Conservation (phyloP, 2,797 vertebrate species). For the Neosalanx taihuensis region DNA sequence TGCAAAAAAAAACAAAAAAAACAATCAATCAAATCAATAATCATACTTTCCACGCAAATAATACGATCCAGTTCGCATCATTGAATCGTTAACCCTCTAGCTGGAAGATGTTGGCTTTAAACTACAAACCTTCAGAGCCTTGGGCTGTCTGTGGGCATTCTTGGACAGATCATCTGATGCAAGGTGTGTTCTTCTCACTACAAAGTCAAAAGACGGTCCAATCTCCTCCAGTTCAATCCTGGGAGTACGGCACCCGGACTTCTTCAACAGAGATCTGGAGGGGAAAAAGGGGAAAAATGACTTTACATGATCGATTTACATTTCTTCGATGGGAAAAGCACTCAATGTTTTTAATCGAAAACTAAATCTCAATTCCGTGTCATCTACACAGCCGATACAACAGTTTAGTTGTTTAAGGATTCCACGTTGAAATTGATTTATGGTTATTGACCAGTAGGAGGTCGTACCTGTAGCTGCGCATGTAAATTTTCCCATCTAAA, state of each 20-base stretch:
- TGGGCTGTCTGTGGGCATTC: conserved; percentile 82
- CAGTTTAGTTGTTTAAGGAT: background rate
- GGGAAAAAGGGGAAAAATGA: conserved; percentile 4
- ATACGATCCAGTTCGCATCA: no score
- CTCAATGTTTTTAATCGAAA: no score
- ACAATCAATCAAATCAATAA: background rate
- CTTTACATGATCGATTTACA: background rate
- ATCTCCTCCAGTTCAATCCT: conserved; percentile 95
- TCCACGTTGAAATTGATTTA: background rate
- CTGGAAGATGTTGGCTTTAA: background rate
- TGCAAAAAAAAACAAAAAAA: conserved; percentile 47
- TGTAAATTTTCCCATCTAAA: conserved; percentile 86
- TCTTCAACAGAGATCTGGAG: conserved; percentile 86
- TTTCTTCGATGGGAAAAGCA: background rate
- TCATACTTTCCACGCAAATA: background rate
- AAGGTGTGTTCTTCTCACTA: conserved; percentile 86
- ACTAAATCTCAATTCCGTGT: no score
- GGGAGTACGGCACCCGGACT: conserved; percentile 92
- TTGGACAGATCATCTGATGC: conserved; percentile 94
- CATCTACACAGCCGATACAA: no score
- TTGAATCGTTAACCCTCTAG: background rate
- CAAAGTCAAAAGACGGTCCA: conserved; percentile 87
- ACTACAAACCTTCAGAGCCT: conserved; percentile 82
- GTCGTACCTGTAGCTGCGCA: conserved; percentile 92
- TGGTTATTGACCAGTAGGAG: background rate